A percentile compares a stretch with the other conserved stretches of the same genome.
These are phyloP conservation scores for Biston stratarius DNA, from an alignment of 2,888 invertebrate species.

Conservation along the genomic window DNA sequence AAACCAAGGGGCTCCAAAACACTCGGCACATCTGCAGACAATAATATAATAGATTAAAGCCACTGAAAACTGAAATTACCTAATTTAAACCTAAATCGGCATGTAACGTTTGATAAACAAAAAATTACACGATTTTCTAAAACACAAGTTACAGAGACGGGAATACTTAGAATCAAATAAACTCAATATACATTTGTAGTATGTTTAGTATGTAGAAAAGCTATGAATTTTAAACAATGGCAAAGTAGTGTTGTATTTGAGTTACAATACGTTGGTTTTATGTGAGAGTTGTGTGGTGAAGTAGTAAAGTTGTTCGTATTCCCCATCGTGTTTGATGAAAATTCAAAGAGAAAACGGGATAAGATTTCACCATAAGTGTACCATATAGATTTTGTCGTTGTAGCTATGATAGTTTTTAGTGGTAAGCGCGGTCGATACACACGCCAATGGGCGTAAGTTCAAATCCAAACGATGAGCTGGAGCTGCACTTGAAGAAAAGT, in stretches of 20 bases:
- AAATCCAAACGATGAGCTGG: too few relatives aligned
- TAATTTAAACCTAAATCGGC: background rate
- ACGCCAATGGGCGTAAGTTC: too few relatives aligned
- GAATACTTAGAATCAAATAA: conserved; percentile 32
- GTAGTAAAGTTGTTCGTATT: background rate
- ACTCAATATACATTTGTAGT: conserved; percentile 22
- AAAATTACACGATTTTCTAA: background rate
- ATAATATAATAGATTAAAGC: too few relatives aligned
- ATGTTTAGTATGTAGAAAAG: conserved; percentile 27
- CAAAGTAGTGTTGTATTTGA: conserved; percentile 8
- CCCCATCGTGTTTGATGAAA: background rate
- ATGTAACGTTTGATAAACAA: background rate
- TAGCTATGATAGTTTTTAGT: too few relatives aligned
- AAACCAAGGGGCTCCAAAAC: too few relatives aligned
- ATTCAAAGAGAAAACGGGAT: background rate
- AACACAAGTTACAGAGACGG: background rate
- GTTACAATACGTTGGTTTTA: background rate
- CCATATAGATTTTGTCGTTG: too few relatives aligned
- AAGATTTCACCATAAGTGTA: too few relatives aligned
- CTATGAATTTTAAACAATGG: conserved; percentile 36
- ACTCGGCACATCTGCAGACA: too few relatives aligned
- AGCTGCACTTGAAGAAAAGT: too few relatives aligned
- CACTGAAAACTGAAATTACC: too few relatives aligned
- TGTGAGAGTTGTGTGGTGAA: background rate
- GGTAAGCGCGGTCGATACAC: too few relatives aligned